A percentile compares a stretch with the other conserved stretches of the same genome.
phyloP scores from a whole-genome alignment of 2,888 invertebrate genomes.

The Coelinius sp. region DNA sequence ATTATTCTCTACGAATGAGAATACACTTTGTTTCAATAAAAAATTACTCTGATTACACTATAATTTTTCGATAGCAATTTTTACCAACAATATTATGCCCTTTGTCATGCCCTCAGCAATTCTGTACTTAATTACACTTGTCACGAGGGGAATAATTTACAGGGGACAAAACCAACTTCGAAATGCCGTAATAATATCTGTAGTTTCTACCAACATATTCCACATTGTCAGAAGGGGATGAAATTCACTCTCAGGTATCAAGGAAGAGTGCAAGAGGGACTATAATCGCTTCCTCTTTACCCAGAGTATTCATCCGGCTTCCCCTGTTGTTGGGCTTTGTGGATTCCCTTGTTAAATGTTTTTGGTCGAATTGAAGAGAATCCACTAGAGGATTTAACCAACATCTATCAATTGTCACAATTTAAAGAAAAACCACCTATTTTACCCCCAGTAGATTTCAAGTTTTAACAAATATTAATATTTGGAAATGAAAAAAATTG shows the following conservation, averaged over 20 bases:
- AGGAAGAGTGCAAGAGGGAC: neutral
- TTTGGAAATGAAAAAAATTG: too few species aligned
- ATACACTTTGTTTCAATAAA: too few species aligned
- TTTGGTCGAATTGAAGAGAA: slow-evolving; percentile 7
- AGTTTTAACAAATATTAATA: too few species aligned
- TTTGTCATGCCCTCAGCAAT: neutral
- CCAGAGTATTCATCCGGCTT: neutral
- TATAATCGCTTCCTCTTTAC: neutral
- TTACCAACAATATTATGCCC: neutral
- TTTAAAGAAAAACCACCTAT: too few species aligned
- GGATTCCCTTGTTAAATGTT: slow-evolving; percentile 15
- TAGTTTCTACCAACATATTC: slow-evolving; percentile 14
- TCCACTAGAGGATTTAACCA: neutral
- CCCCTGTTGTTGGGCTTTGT: neutral
- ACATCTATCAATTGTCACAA: neutral
- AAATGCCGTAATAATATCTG: slow-evolving; percentile 21
- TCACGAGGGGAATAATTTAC: neutral
- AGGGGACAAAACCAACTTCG: neutral
- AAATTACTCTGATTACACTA: too few species aligned
- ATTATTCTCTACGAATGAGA: too few species aligned
- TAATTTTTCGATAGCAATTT: neutral
- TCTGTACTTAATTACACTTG: slow-evolving; percentile 1
- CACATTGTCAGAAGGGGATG: slow-evolving; percentile 9
- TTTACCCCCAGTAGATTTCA: too few species aligned
- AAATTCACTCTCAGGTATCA: neutral